phyloP scores from a whole-genome alignment of 2,113 vertebrate species.

The Strix aluco region DNA sequence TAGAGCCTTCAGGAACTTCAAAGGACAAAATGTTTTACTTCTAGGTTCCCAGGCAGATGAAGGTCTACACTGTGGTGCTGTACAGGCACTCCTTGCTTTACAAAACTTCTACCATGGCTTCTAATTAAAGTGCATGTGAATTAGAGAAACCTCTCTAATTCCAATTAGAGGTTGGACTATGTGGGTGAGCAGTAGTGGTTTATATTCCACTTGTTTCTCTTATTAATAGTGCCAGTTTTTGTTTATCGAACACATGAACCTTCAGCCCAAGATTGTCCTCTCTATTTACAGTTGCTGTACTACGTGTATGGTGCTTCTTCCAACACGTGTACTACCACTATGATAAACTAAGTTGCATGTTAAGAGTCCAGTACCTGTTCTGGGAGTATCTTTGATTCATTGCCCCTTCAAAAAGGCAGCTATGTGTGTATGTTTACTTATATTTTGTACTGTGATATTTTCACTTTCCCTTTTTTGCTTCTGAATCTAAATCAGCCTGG shows the following conservation, averaged over 20 bases:
- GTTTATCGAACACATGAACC: fast-evolving
- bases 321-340: neutral
- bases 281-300: neutral
- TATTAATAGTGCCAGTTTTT: neutral
- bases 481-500: neutral
- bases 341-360: neutral
- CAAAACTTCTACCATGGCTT: neutral
- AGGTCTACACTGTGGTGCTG: neutral
- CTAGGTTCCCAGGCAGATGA: neutral
- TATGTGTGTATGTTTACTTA: neutral
- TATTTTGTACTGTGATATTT: neutral
- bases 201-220: neutral
- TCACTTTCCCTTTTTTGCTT: neutral
- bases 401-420: neutral
- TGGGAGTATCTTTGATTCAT: neutral
- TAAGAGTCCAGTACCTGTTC: neutral
- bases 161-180: neutral
- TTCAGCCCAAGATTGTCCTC: neutral
- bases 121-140: neutral
- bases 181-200: neutral
- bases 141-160: neutral
- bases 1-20: neutral
- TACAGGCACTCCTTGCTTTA: neutral
- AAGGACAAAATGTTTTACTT: neutral
- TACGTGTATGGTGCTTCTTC: neutral